Conservation (phyloP, 2,888 invertebrate genomes). For the Heliconius sara region DNA sequence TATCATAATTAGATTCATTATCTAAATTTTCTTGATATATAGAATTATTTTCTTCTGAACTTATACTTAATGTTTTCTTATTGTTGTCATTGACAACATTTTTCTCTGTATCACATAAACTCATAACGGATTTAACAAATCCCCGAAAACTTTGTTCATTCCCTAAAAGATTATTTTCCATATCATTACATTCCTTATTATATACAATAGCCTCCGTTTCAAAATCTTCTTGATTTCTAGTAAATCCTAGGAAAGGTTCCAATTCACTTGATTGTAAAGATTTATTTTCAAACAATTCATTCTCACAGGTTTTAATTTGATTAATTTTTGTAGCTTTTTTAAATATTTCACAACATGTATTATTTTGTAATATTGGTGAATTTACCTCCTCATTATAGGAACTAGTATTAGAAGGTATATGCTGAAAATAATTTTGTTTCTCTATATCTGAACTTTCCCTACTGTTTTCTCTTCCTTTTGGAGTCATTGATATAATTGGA, state of each 20-base stretch:
- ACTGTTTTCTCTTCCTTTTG: conserved; percentile 49
- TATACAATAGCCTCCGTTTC: conserved; percentile 15
- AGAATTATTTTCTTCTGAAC: conserved; percentile 26
- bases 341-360: not conserved
- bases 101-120: conserved; percentile 8
- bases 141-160: conserved; percentile 7
- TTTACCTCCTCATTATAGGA: not conserved
- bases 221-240: conserved; percentile 13
- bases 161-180: not conserved
- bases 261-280: conserved; percentile 42
- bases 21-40: conserved; percentile 48
- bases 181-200: conserved; percentile 28
- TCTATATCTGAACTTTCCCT: conserved; percentile 38
- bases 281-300: conserved; percentile 9
- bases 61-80: conserved; percentile 4
- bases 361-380: conserved; percentile 32
- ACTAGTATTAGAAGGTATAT: not conserved
- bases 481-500: conserved; percentile 45
- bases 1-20: conserved; percentile 67
- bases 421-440: not conserved
- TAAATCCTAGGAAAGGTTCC: conserved; percentile 49
- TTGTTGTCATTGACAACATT: conserved; percentile 7
- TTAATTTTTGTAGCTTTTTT: conserved; percentile 2
- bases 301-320: not conserved
- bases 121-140: not conserved